A percentile compares a stretch with the other conserved stretches of the same genome.
phyloP scores from a whole-genome alignment of 92 coral and sea anemone species.

The Diadumene lineata region DNA sequence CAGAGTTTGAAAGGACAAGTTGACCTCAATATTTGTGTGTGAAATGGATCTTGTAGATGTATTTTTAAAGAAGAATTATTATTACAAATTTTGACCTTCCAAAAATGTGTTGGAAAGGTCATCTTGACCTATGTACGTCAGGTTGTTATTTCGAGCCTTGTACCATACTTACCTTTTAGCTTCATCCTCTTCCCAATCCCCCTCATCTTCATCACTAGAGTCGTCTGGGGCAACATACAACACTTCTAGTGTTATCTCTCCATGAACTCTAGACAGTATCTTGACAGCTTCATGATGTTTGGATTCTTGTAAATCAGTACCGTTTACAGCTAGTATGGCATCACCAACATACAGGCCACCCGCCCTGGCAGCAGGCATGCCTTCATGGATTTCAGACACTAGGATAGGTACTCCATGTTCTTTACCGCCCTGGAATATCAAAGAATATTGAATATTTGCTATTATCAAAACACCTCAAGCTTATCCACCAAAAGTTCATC shows the following conservation, averaged over 20 bases:
- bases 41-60: no score
- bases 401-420: slow-evolving; percentile 99
- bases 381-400: slow-evolving; percentile 93
- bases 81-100: no score
- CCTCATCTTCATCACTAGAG: slow-evolving; percentile 97
- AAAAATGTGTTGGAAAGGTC: no score
- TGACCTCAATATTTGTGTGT: no score
- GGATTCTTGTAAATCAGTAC: slow-evolving; percentile 95
- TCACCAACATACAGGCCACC: slow-evolving; percentile 96
- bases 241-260: slow-evolving; percentile 94
- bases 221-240: slow-evolving; percentile 99
- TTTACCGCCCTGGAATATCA: slow-evolving; percentile 90
- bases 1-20: no score
- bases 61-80: no score
- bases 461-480: no score
- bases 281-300: slow-evolving; percentile 95
- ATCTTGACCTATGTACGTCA: no score
- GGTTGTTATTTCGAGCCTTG: no score
- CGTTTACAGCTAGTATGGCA: slow-evolving; percentile 94
- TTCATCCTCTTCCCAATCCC: slow-evolving; percentile 86
- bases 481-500: neutral
- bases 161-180: slow-evolving; percentile 79
- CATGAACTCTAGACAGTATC: slow-evolving; percentile 85
- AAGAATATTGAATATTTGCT: no score
- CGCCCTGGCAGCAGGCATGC: slow-evolving; percentile 85